These are phyloP conservation scores for Xylota segnis DNA, from an alignment of 2,888 invertebrate species.

Conservation along the genomic window DNA sequence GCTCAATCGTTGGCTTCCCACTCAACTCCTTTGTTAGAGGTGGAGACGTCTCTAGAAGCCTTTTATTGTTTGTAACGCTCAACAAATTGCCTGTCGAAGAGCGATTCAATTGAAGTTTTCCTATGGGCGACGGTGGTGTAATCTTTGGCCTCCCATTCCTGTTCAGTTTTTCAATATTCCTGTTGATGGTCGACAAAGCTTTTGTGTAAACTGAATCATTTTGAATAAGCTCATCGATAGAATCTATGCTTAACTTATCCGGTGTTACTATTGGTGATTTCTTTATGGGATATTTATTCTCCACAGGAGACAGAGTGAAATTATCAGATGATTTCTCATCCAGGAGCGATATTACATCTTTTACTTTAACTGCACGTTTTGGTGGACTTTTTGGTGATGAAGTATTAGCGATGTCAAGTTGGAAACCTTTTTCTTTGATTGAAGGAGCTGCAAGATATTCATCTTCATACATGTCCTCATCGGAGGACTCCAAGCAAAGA, in stretches of 20 bases:
- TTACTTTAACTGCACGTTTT: background rate
- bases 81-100: background rate
- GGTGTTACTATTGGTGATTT: constrained; percentile 48
- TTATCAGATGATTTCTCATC: constrained; percentile 20
- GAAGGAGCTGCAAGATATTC: background rate
- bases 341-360: constrained; percentile 8
- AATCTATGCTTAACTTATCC: constrained; percentile 79
- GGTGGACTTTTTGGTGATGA: constrained; percentile 51
- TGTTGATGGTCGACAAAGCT: constrained; percentile 80
- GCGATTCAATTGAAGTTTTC: background rate
- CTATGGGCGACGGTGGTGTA: constrained; percentile 3
- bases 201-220: constrained; percentile 80
- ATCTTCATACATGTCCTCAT: constrained; percentile 47
- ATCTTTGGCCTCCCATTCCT: constrained; percentile 31
- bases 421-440: background rate
- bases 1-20: too few species aligned
- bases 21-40: background rate
- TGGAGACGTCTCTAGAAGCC: background rate
- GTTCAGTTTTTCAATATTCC: constrained; percentile 79
- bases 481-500: constrained; percentile 62
- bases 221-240: constrained; percentile 79
- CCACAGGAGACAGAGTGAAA: constrained; percentile 32
- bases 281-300: constrained; percentile 9
- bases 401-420: constrained; percentile 2
- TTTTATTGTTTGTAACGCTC: background rate